phyloP scores from a whole-genome alignment of 1,140 invertebrate genomes.

The Neuroterus valhalla region DNA sequence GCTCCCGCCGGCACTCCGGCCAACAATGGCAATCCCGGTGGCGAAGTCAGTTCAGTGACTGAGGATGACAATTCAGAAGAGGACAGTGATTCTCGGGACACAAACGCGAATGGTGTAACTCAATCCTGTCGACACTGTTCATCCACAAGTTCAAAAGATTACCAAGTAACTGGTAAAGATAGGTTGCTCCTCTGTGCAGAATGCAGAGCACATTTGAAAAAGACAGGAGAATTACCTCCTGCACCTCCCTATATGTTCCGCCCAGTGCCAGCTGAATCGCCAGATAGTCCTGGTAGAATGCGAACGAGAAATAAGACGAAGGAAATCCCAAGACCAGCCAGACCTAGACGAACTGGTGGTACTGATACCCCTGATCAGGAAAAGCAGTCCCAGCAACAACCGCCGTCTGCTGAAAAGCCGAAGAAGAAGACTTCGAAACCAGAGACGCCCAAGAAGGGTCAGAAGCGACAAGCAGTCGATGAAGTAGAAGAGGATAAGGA shows the following conservation, averaged over 20 bases:
- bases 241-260: conserved; percentile 82
- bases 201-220: conserved; percentile 88
- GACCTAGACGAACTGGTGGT: conserved; percentile 79
- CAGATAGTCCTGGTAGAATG: conserved; percentile 90
- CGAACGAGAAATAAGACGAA: conserved; percentile 90
- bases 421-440: conserved; percentile 81
- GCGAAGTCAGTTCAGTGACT: conserved; percentile 92
- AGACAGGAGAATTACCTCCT: conserved; percentile 86
- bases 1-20: conserved; percentile 62
- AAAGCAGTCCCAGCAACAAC: conserved; percentile 69
- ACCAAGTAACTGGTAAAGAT: conserved; percentile 86
- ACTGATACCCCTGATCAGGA: conserved; percentile 85
- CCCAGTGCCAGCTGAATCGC: conserved; percentile 83
- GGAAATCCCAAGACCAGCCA: conserved; percentile 81
- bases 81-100: conserved; percentile 91
- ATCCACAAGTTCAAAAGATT: conserved; percentile 78
- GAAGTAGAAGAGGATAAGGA: conserved; percentile 80
- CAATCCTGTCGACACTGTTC: conserved; percentile 77
- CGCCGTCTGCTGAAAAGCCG: conserved; percentile 72
- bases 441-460: conserved; percentile 82
- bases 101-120: conserved; percentile 73
- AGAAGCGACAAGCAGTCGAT: conserved; percentile 82
- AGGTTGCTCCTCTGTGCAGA: conserved; percentile 86
- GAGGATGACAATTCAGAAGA: conserved; percentile 96
- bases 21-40: conserved; percentile 69